A percentile compares a stretch with the other conserved stretches of the same genome.
These are phyloP conservation scores for Aporophyla nigra DNA, from an alignment of 2,888 invertebrate genomes.

Conservation along the genomic window DNA sequence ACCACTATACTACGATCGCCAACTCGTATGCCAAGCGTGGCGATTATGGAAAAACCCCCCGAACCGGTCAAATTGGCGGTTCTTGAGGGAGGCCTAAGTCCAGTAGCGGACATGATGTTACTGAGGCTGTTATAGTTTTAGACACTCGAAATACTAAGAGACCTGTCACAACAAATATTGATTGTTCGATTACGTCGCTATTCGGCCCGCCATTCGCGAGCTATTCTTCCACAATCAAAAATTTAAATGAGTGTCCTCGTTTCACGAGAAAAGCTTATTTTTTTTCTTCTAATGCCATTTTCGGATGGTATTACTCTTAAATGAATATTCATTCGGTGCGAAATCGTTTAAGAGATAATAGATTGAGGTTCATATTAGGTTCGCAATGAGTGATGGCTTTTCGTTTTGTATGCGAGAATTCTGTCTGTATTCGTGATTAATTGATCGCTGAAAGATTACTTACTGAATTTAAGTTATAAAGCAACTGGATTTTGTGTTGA, in stretches of 20 bases:
- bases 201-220: conserved; percentile 74
- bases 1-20: no score
- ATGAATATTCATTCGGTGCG: conserved; percentile 90
- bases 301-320: conserved; percentile 87
- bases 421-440: conserved; percentile 76
- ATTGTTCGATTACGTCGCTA: conserved; percentile 80
- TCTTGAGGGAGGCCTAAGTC: no score
- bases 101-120: no score
- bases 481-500: conserved; percentile 21
- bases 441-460: conserved; percentile 69
- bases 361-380: conserved; percentile 88
- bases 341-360: conserved; percentile 90
- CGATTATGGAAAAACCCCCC: no score
- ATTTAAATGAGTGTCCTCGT: conserved; percentile 88
- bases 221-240: conserved; percentile 86
- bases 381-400: conserved; percentile 85
- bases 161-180: conserved; percentile 76
- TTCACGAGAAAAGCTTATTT: conserved; percentile 81
- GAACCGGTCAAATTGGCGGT: no score
- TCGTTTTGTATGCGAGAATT: conserved; percentile 82
- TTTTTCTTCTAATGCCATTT: conserved; percentile 86
- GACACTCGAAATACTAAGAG: conserved; percentile 62
- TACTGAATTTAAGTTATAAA: conserved; percentile 52
- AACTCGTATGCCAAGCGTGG: no score
- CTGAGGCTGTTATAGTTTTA: conserved; percentile 37